Evolutionary conservation across 37 sponge, comb jelly and placozoan genomes (phyloP), one percentile per base, ranked within the genome.

Genomic region (Trichoplax adhaerens): DNA sequence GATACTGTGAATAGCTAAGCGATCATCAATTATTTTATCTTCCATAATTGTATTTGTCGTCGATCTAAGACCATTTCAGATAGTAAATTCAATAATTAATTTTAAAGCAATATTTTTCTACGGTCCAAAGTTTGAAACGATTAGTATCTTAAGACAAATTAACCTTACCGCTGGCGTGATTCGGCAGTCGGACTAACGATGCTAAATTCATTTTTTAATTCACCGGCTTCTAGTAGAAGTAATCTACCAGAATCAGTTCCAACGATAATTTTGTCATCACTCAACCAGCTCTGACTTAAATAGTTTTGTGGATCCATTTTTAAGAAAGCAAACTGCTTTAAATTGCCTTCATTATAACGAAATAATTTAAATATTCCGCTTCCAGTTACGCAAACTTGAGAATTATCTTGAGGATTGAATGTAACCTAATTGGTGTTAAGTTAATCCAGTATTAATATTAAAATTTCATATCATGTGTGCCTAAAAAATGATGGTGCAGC

Each of bases 381-480:
- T 29, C 96, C 96, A 1, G 79, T 78, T 52, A 94, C 82, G 69
- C 86, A 90, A 48, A 95, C 56, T 29, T 83, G 88, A 48, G 97
- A 83, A 78, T 95, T 95, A 85, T 95, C 97, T 60, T 83, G 72
- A 52, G 93, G 97, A 67, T 88, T 95, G 86, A 95, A 95, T 29
- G 93, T 83, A 4, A 95, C 89, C 93, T 95, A 29, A 29, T 29
- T 29, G 29, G 29, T 29, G 29, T 29, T 29, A 29, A 29, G 29
- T 29, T 29, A n/a, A n/a, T n/a, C n/a, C n/a, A n/a, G n/a, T n/a
- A n/a, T n/a, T n/a, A 29, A 29, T 29, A 29, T 29, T 29, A 29
- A 29, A 29, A 29, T 29, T 29, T 29, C 29, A 29, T 29, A 29
- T 29, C 29, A 29, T 29, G 29, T 29, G 29, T 29, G 29, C 29